These are phyloP conservation scores for Neomonachus schauinslandi DNA, from an alignment of 2,113 vertebrate genomes.

Conservation along the genomic window DNA sequence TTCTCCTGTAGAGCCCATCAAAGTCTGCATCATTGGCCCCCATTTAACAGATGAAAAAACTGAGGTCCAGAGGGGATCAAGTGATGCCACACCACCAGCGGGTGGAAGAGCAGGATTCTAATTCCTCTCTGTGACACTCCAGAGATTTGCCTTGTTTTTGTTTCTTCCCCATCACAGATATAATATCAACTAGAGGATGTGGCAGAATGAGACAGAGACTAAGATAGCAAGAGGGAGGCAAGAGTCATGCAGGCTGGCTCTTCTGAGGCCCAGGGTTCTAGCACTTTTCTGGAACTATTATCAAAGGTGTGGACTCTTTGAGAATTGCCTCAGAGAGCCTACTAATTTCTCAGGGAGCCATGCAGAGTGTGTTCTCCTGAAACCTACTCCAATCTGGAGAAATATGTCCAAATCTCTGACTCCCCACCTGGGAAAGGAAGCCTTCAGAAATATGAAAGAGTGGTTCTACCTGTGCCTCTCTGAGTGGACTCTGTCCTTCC, in stretches of 20 bases:
- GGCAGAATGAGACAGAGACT: neutral
- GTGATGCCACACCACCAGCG: neutral
- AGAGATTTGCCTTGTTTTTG: neutral
- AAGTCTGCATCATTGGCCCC: neutral
- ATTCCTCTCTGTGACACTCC: neutral
- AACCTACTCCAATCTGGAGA: neutral
- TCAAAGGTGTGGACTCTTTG: neutral
- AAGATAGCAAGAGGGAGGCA: neutral
- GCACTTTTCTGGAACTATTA: neutral
- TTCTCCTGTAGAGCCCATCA: neutral
- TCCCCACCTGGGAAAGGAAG: neutral
- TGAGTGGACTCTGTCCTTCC: neutral
- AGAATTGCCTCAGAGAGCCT: neutral
- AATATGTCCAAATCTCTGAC: neutral
- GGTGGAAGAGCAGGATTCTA: neutral
- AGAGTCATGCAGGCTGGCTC: neutral
- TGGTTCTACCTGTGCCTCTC: neutral
- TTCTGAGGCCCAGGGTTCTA: neutral
- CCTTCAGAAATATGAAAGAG: neutral
- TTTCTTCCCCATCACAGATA: neutral
- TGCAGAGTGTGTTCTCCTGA: neutral
- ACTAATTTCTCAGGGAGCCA: neutral
- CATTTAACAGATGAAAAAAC: neutral
- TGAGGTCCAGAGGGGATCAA: neutral
- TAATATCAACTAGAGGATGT: neutral